A percentile compares a stretch with the other conserved stretches of the same genome.
Evolutionary conservation across 2,113 vertebrate species (phyloP).

Genomic region (Lepus europaeus): DNA sequence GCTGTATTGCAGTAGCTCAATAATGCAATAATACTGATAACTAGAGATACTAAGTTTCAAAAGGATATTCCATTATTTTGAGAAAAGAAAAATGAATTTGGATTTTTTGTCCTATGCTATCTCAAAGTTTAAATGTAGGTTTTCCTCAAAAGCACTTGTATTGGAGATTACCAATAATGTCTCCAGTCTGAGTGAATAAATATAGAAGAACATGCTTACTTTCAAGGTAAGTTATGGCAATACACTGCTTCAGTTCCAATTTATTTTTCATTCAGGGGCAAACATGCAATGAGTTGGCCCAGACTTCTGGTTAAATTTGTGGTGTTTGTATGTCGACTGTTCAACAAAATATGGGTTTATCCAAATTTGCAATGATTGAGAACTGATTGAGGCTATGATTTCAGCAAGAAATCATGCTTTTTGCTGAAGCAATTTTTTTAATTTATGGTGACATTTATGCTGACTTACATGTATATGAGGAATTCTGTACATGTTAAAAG

Average conservation of each 20-base stretch:
- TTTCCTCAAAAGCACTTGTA: constrained; percentile 85
- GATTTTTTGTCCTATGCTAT: constrained; percentile 87
- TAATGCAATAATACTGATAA: constrained; percentile 93
- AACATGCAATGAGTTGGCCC: constrained; percentile 90
- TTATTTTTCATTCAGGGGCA: constrained; percentile 90
- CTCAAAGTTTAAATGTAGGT: constrained; percentile 87
- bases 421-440: constrained; percentile 64
- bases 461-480: constrained; percentile 75
- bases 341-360: constrained; percentile 80
- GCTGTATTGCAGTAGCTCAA: constrained; percentile 99
- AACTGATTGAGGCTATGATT: constrained; percentile 80
- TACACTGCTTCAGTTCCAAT: constrained; percentile 89
- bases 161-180: constrained; percentile 73
- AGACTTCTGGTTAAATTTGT: constrained; percentile 88
- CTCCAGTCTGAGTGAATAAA: constrained; percentile 82
- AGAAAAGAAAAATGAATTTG: constrained; percentile 82
- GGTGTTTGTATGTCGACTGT: constrained; percentile 86
- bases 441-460: constrained; percentile 76
- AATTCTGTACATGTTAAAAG: constrained; percentile 77
- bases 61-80: constrained; percentile 89
- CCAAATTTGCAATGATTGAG: constrained; percentile 87
- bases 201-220: constrained; percentile 85
- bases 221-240: constrained; percentile 89
- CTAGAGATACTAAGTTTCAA: constrained; percentile 89
- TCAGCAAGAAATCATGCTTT: constrained; percentile 81